These are phyloP conservation scores for Ceramica pisi DNA, from an alignment of 2,888 invertebrate genomes.

Conservation along the genomic window DNA sequence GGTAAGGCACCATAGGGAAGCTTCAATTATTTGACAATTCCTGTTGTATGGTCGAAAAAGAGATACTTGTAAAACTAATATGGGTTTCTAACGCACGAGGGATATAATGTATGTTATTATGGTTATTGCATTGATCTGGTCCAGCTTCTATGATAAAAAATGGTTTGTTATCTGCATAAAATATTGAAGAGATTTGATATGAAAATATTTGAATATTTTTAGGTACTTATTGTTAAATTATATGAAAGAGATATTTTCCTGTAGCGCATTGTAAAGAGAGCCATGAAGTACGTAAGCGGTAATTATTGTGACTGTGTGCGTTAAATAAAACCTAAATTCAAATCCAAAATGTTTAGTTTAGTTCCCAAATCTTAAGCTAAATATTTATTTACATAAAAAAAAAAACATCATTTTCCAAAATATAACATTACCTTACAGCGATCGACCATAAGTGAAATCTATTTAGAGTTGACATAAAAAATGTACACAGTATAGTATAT, in stretches of 20 bases:
- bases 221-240: background rate
- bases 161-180: background rate
- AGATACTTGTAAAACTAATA: constrained; percentile 15
- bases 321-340: constrained; percentile 46
- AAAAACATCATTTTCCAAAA: constrained; percentile 51
- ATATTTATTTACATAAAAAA: constrained; percentile 55
- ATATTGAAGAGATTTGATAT: background rate
- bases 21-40: constrained; percentile 72
- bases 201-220: background rate
- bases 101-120: constrained; percentile 32
- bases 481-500: constrained; percentile 68
- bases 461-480: constrained; percentile 73
- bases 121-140: constrained; percentile 44
- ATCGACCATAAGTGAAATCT: constrained; percentile 81
- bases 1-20: constrained; percentile 88
- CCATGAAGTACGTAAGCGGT: background rate
- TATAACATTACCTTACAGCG: constrained; percentile 49
- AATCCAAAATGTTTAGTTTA: constrained; percentile 39
- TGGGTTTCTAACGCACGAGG: constrained; percentile 53
- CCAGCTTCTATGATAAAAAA: background rate
- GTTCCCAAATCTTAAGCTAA: constrained; percentile 51
- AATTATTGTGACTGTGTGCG: constrained; percentile 51
- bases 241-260: background rate
- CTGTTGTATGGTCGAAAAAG: constrained; percentile 71
- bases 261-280: background rate